Evolutionary conservation across 2,113 vertebrate species (phyloP), one percentile per base, ranked within the genome.

Genomic region (Rana temporaria): DNA sequence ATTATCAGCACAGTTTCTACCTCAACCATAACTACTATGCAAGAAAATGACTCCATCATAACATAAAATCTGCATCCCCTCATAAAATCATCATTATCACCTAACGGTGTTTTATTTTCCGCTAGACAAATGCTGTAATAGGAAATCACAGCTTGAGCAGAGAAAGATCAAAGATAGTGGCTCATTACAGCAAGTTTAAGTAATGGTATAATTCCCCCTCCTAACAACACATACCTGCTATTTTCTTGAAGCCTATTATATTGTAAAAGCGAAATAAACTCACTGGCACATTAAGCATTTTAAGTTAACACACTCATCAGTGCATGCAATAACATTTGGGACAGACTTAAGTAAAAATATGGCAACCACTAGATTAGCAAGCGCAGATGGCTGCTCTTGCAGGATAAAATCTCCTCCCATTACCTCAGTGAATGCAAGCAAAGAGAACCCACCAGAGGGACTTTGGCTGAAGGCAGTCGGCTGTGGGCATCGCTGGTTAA

Each of bases 241-340:
- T 75, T 74, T 62, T 42, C 8, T 42, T 0, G 14, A 2, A 42
- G 14, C 20, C 38, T 34, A 15, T 60, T 42, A 32, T 57, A 22
- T 62, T 75, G n/a, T 62, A 75, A 32, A 62, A 60, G 57, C 26
- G 34, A 34, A 60, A 38, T 62, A 22, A 80, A 80, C 66, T 30
- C 42, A 9, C 60, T 42, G 24, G 62, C 16, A 56, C 52, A 66
- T 74, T 15, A 52, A 75, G 53, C 70, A 32, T 38, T 66, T 34
- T 42, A 34, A 16, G 70, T 65, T 66, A 74, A 82, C 79, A 82
- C 63, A 82, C 52, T 42, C 72, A 66, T 72, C 80, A 67, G 26
- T 57, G 80, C n/a, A 32, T 66, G 62, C 71, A 57, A 82, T 82
- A 66, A 82, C 63, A 34, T 55, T 65, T 65, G 48, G 52, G 48